Evolutionary conservation across 1,140 invertebrate genomes (phyloP).

Genomic region (Temnothorax longispinosus): DNA sequence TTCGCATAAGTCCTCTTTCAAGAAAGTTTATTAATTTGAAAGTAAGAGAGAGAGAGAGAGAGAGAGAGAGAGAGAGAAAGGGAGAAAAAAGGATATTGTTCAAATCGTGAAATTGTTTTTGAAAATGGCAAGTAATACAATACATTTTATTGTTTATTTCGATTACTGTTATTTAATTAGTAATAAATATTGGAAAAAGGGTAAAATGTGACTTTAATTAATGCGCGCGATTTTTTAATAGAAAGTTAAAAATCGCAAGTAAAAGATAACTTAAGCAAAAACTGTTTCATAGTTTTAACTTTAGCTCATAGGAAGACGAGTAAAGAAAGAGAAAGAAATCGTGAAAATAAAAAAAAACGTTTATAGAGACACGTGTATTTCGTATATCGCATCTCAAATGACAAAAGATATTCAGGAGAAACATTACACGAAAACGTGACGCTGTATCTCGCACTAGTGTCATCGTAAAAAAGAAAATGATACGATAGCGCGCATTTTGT

Average conservation of each 20-base stretch:
- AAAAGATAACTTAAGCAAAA: background rate
- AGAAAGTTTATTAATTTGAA: conserved; percentile 31
- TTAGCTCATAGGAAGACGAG: background rate
- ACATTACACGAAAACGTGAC: conserved; percentile 22
- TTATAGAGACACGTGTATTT: background rate
- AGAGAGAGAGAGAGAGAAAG: background rate
- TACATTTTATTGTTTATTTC: background rate
- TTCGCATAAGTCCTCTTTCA: background rate
- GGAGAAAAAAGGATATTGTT: background rate
- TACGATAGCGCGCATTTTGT: background rate
- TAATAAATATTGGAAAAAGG: background rate
- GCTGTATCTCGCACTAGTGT: conserved; percentile 22
- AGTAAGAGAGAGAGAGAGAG: background rate
- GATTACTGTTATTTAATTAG: background rate
- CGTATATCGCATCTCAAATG: conserved; percentile 11
- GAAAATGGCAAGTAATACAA: background rate
- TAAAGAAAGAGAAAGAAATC: background rate
- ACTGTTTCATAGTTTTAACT: background rate
- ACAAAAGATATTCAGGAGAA: conserved; percentile 8
- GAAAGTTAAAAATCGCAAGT: background rate
- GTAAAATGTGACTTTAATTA: background rate
- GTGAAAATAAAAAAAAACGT: background rate
- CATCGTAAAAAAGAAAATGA: conserved; percentile 2
- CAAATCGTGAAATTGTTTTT: background rate
- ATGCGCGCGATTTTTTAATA: background rate